phyloP scores from a whole-genome alignment of 1,140 invertebrate genomes.

The Drosophila pseudoobscura region DNA sequence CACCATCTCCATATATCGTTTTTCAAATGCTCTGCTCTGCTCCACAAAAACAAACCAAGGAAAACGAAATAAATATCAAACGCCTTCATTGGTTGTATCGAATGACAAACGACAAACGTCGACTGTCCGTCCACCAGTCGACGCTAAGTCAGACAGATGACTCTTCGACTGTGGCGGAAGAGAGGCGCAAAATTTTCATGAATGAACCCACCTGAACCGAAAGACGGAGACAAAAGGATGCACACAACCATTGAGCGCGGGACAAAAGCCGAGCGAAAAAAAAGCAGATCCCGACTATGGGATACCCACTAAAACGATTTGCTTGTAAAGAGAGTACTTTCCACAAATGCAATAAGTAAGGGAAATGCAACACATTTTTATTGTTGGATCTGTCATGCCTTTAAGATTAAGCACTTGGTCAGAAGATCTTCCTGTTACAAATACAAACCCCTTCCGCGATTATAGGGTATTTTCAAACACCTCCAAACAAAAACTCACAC shows the following conservation, averaged over 20 bases:
- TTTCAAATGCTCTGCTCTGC: constrained; percentile 56
- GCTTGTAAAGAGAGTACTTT: too few species aligned
- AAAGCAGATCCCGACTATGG: too few species aligned
- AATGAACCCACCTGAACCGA: constrained; percentile 47
- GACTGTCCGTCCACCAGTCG: constrained; percentile 11
- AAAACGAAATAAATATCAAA: constrained; percentile 49
- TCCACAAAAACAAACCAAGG: constrained; percentile 15
- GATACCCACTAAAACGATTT: too few species aligned
- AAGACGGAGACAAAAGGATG: constrained; percentile 55
- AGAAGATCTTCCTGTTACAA: too few species aligned
- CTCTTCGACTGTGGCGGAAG: constrained; percentile 31
- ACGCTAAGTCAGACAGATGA: constrained; percentile 68
- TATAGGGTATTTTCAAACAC: not conserved
- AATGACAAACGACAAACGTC: constrained; percentile 72
- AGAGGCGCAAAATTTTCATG: constrained; percentile 48
- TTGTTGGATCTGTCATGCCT: too few species aligned
- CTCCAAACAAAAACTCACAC: constrained; percentile 40
- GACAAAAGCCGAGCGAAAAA: not conserved
- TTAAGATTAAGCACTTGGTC: too few species aligned
- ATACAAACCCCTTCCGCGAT: too few species aligned
- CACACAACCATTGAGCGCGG: constrained; percentile 1
- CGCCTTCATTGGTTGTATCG: constrained; percentile 66
- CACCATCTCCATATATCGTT: constrained; percentile 53
- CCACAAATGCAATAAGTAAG: too few species aligned
- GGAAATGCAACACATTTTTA: too few species aligned